A percentile compares a stretch with the other conserved stretches of the same genome.
These are phyloP conservation scores for Clytia hemisphaerica DNA, from an alignment of 30 jellyfish, hydroid and myxozoan species.

Conservation along the genomic window DNA sequence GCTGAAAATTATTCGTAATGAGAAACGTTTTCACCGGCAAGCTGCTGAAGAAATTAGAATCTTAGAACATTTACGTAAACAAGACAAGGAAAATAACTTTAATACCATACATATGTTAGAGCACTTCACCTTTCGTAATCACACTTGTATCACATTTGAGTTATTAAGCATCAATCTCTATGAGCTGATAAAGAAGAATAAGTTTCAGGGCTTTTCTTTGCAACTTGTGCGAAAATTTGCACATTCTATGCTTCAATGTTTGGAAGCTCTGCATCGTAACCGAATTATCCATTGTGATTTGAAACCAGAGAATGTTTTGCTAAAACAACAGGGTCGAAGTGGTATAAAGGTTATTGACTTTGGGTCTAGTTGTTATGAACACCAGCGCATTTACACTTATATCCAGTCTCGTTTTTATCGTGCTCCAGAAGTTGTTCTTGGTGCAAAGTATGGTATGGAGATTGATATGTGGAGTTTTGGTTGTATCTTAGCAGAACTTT, in stretches of 20 bases:
- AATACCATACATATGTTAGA: conserved; percentile 85
- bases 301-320: conserved; percentile 78
- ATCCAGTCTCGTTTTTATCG: conserved; percentile 85
- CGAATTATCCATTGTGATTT: conserved; percentile 81
- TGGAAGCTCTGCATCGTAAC: conserved; percentile 73
- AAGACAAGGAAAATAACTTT: conserved; percentile 77
- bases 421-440: conserved; percentile 91
- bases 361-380: conserved; percentile 97
- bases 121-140: conserved; percentile 86
- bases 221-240: conserved; percentile 87
- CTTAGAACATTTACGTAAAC: conserved; percentile 76
- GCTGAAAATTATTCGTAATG: conserved; percentile 74
- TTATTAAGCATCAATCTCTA: conserved; percentile 70
- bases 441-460: conserved; percentile 94
- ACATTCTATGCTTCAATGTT: conserved; percentile 83
- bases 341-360: conserved; percentile 85
- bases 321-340: conserved; percentile 90
- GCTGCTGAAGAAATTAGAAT: conserved; percentile 95
- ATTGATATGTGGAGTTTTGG: conserved; percentile 98
- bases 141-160: conserved; percentile 83
- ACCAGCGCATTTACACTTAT: conserved; percentile 81
- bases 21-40: conserved; percentile 90
- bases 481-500: conserved; percentile 72
- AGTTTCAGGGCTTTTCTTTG: conserved; percentile 80
- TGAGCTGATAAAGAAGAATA: conserved; percentile 78